Base-by-base conservation (phyloP, 2,113 vertebrate genomes). In the Emydocephalus ijimae region DNA sequence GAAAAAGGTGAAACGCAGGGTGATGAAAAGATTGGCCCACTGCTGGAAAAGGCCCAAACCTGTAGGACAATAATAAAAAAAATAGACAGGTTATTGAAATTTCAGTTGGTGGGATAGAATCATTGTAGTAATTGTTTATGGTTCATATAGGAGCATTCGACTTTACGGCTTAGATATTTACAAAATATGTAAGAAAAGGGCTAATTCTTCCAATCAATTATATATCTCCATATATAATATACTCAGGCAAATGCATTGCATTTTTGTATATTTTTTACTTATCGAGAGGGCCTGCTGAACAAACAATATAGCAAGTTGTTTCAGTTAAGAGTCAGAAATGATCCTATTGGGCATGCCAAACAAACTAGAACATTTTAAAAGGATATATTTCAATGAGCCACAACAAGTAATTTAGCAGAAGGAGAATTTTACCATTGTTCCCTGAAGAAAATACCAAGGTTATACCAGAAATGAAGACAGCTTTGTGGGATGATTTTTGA, bases 11-110 rank as follows among this genome's bases (percentile, higher is more conserved):
- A 97, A 90, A 98, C 69, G 92, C 98, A 99, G 0, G 98, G 98
- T 1, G 99, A 99, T 34, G 99, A 99, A 97, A 99, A 99, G 91
- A 99, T 97, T 0, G 99, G 98, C 20, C 98, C 99, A 29, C 95
- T 93, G 1, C 98, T 98, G 90, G 96, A 87, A 92, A 98, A 98
- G 59, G 98, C 96, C 99, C 99, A 99, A 90, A 98, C 95, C 99
- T 99, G 95, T 24, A 94, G 87, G 95, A 56, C 52, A 87, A n/a
- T 39, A 90, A 69, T 74, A 52, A 93, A 93, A 93, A 96, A 90
- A 92, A 74, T 3, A 92, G 89, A 23, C 24, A 88, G 1, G 20
- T 95, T 93, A 94, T 0, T 48, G 54, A 81, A 90, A 57, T 52
- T 87, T 94, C 69, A 74, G 2, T 85, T 86, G 88, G 57, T 20